Evolutionary conservation across 92 coral and sea anemone species (phyloP).

Genomic region (Zoanthus gigantus): DNA sequence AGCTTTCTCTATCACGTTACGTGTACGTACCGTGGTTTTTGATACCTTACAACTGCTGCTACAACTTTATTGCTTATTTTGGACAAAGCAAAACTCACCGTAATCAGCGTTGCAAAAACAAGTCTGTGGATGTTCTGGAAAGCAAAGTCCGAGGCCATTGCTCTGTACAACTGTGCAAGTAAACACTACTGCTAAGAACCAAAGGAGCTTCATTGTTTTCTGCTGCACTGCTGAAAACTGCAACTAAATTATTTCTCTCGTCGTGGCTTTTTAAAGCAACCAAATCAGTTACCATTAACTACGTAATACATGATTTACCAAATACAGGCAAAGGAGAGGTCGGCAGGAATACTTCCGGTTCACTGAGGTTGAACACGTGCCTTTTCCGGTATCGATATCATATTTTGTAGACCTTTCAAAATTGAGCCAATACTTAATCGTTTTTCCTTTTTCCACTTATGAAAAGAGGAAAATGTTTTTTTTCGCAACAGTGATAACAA

Average conservation of each 20-base stretch:
- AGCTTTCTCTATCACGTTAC: background rate
- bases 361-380: constrained; percentile 10
- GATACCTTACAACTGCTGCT: background rate
- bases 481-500: background rate
- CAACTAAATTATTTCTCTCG: background rate
- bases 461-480: background rate
- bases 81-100: constrained; percentile 49
- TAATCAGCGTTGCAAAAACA: constrained; percentile 68
- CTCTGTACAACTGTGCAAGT: constrained; percentile 4
- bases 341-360: constrained; percentile 16
- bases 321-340: constrained; percentile 41
- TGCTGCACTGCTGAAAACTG: constrained; percentile 7
- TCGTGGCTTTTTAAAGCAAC: background rate
- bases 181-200: constrained; percentile 11
- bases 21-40: background rate
- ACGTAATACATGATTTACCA: constrained; percentile 20
- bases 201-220: constrained; percentile 15
- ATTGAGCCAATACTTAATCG: too few species aligned
- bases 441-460: background rate
- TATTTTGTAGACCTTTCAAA: background rate
- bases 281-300: background rate
- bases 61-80: background rate
- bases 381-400: background rate
- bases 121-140: constrained; percentile 68
- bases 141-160: constrained; percentile 10